Conservation (phyloP, 2,113 vertebrate species). For the Myotis yumanensis region DNA sequence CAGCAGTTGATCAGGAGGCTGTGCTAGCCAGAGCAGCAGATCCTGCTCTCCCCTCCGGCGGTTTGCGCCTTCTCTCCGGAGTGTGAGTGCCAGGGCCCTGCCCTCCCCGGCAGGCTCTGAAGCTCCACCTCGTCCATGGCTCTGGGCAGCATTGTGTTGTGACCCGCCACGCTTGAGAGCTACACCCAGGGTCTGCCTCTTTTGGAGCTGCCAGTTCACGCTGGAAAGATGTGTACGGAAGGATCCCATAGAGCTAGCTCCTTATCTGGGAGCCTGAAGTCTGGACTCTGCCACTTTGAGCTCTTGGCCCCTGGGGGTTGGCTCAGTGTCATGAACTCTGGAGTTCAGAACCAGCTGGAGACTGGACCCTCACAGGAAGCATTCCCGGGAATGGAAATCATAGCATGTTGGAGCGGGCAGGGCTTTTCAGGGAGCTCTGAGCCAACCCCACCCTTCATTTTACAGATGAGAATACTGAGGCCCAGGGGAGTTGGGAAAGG, state of each 20-base stretch:
- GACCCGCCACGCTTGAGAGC: neutral
- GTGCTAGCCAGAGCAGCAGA: neutral
- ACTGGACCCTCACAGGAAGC: neutral
- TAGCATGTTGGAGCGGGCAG: neutral
- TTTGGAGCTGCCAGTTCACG: neutral
- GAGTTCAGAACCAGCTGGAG: neutral
- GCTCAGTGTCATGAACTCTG: neutral
- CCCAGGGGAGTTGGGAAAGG: neutral
- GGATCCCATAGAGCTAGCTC: neutral
- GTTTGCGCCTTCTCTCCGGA: neutral
- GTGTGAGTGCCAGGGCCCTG: neutral
- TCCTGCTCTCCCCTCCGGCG: neutral
- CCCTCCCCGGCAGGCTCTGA: neutral
- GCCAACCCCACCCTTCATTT: neutral
- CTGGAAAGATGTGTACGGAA: neutral
- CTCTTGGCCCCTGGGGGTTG: neutral
- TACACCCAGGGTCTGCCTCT: neutral
- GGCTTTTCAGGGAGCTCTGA: neutral
- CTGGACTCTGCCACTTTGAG: neutral
- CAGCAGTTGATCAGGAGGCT: neutral
- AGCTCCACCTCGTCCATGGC: neutral
- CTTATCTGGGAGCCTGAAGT: neutral
- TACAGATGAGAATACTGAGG: neutral
- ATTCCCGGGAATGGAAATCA: neutral
- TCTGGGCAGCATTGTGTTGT: neutral